Percentiles rank a stretch among this genome's conserved stretches.
Conservation (phyloP, 2,888 invertebrate species). For the Sisyra terminalis region DNA sequence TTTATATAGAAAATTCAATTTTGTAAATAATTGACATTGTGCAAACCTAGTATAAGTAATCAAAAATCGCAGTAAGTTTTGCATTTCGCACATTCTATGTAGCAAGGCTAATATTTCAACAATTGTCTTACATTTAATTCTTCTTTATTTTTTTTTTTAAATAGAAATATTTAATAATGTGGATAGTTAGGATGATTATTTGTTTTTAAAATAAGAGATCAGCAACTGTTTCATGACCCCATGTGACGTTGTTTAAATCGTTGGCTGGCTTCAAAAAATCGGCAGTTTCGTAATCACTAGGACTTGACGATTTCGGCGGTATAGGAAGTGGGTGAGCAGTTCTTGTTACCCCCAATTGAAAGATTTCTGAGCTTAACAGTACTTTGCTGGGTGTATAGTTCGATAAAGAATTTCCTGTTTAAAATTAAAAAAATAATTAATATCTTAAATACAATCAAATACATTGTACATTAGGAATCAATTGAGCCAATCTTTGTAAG, state of each 20-base stretch:
- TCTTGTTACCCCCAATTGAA: constrained; percentile 66
- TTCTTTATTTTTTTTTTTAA: too few species aligned
- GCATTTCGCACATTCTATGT: too few species aligned
- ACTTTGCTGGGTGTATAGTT: constrained; percentile 74
- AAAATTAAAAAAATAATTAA: constrained; percentile 10
- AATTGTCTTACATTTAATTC: too few species aligned
- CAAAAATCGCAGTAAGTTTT: too few species aligned
- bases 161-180: too few species aligned
- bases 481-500: neutral
- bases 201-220: constrained; percentile 7
- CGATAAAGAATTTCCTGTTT: constrained; percentile 40
- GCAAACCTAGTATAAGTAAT: too few species aligned
- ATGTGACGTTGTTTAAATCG: constrained; percentile 6
- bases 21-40: too few species aligned
- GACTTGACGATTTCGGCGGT: constrained; percentile 6
- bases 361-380: constrained; percentile 41
- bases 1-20: too few species aligned
- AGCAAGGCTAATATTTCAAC: too few species aligned
- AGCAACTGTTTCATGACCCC: constrained; percentile 7
- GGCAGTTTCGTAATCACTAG: neutral
- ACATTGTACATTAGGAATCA: neutral
- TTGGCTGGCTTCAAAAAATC: constrained; percentile 5
- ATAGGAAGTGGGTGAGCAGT: constrained; percentile 23
- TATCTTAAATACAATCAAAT: neutral
- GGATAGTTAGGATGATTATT: too few species aligned